Conservation (phyloP, 2,797 vertebrate genomes). For the Peromyscus attwateri region DNA sequence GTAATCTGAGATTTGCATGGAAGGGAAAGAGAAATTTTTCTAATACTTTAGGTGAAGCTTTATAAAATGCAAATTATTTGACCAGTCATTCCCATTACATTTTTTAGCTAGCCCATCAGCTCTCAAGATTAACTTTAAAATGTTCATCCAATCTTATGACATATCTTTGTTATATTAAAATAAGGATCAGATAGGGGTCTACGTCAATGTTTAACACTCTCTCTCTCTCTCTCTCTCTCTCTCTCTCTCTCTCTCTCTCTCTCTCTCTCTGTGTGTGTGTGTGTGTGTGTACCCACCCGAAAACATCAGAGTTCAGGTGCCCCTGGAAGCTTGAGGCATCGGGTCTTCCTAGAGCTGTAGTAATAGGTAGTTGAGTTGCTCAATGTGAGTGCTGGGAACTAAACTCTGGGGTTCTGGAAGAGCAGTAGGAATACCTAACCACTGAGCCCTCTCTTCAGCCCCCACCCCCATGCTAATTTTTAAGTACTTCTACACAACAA, state of each 20-base stretch:
- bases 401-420: background rate
- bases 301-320: background rate
- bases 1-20: background rate
- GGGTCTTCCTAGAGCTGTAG: background rate
- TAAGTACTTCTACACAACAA: background rate
- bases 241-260: too few relatives aligned
- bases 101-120: background rate
- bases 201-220: background rate
- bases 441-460: background rate
- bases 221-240: too few relatives aligned
- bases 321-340: background rate
- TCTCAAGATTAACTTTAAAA: constrained; percentile 2
- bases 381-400: background rate
- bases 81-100: background rate
- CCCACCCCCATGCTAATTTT: background rate
- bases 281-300: background rate
- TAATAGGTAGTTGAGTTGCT: background rate
- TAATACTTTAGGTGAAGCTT: background rate
- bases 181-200: background rate
- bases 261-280: too few relatives aligned
- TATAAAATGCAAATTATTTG: background rate
- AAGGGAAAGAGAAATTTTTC: background rate
- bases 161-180: background rate
- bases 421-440: background rate
- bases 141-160: background rate